Conservation (phyloP, 2,888 invertebrate genomes). For the Sesia apiformis region DNA sequence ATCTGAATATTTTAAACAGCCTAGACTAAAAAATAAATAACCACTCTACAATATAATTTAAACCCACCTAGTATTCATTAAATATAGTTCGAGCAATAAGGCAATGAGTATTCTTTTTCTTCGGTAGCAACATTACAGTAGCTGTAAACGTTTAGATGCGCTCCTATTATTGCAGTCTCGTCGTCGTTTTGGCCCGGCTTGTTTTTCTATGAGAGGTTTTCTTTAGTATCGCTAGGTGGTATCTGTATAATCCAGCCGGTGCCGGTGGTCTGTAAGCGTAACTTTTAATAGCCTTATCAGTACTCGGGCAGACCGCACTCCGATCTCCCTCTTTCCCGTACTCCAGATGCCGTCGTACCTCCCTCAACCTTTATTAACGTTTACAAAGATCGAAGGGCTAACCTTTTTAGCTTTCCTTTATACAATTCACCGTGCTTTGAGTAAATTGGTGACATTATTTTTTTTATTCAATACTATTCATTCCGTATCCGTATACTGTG, state of each 20-base stretch:
- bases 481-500: no score
- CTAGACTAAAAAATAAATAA: no score
- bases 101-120: no score
- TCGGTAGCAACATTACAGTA: no score
- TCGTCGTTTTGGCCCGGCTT: slow-evolving; percentile 23
- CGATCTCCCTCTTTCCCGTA: slow-evolving; percentile 34
- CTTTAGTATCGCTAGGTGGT: slow-evolving; percentile 40
- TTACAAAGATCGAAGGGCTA: slow-evolving; percentile 32
- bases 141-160: no score
- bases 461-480: no score
- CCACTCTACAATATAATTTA: no score
- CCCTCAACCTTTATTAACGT: slow-evolving; percentile 47
- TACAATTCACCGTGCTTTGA: not conserved
- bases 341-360: slow-evolving; percentile 21
- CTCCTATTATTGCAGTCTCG: slow-evolving; percentile 16
- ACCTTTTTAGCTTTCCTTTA: slow-evolving; percentile 12
- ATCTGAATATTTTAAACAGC: no score
- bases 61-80: no score
- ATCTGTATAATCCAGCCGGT: slow-evolving; percentile 48
- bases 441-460: not conserved
- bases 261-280: slow-evolving; percentile 48
- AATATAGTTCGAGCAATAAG: no score
- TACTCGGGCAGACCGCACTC: slow-evolving; percentile 48
- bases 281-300: slow-evolving; percentile 73
- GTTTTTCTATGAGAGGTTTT: slow-evolving; percentile 32